Evolutionary conservation across 1,140 invertebrate genomes (phyloP).

Genomic region (Scaptomyza graminum): DNA sequence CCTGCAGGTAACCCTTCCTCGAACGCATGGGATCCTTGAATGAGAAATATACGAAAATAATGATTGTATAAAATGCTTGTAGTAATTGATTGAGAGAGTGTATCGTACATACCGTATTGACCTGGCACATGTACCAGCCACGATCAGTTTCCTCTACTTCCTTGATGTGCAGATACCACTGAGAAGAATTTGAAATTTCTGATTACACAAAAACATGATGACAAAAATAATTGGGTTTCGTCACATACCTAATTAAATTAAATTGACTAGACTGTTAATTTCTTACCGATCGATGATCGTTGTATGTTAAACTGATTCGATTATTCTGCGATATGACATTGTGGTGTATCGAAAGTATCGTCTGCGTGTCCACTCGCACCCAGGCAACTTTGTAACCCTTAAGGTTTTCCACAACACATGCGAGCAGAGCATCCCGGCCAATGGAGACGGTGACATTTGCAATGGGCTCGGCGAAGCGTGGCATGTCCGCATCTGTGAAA

Average conservation of each 20-base stretch:
- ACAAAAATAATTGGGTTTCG: too few species aligned
- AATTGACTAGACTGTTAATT: too few species aligned
- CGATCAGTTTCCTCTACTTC: slow-evolving; percentile 92
- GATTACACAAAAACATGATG: too few species aligned
- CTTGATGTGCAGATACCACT: slow-evolving; percentile 93
- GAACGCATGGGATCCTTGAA: slow-evolving; percentile 91
- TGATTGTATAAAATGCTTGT: neutral
- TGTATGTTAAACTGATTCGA: slow-evolving; percentile 93
- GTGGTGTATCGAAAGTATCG: slow-evolving; percentile 94
- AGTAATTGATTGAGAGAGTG: neutral
- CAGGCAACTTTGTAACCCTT: slow-evolving; percentile 96
- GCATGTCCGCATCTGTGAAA: slow-evolving; percentile 86
- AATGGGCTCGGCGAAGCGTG: slow-evolving; percentile 94
- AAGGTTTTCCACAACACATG: slow-evolving; percentile 97
- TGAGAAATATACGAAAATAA: neutral
- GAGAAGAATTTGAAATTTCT: neutral
- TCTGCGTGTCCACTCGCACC: slow-evolving; percentile 95
- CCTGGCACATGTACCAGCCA: slow-evolving; percentile 87
- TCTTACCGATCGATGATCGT: slow-evolving; percentile 90
- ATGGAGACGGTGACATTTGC: slow-evolving; percentile 96
- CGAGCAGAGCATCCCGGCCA: slow-evolving; percentile 93
- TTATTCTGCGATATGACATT: slow-evolving; percentile 95
- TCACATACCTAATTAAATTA: too few species aligned
- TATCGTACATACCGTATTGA: slow-evolving; percentile 82
- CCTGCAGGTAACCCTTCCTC: slow-evolving; percentile 93